These are phyloP conservation scores for Papilio demoleus DNA, from an alignment of 2,888 invertebrate species.

Conservation along the genomic window DNA sequence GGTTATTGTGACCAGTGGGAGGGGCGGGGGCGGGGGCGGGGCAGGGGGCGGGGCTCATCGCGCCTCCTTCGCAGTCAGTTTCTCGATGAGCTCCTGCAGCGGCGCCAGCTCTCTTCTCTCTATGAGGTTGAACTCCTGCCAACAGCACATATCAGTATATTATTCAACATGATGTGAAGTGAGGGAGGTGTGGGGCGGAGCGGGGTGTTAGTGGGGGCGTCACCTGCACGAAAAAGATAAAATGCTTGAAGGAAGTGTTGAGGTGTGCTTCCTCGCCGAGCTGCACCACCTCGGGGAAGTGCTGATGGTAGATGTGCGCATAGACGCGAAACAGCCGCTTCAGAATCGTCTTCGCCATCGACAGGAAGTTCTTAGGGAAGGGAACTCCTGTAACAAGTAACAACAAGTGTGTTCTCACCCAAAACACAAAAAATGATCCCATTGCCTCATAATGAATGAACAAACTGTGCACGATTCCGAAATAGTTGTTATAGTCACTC, in stretches of 20 bases:
- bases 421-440: too few species aligned
- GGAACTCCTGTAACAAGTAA: constrained; percentile 90
- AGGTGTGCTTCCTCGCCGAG: constrained; percentile 99
- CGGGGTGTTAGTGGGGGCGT: not conserved
- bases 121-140: constrained; percentile 97
- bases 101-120: constrained; percentile 98
- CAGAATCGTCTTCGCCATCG: constrained; percentile 98
- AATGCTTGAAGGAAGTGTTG: constrained; percentile 99
- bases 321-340: constrained; percentile 99
- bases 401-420: not conserved
- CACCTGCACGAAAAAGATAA: constrained; percentile 98
- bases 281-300: constrained; percentile 98
- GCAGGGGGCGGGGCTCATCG: constrained; percentile 83
- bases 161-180: not conserved
- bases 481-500: too few species aligned
- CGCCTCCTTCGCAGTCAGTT: constrained; percentile 94
- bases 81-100: constrained; percentile 98
- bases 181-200: too few species aligned
- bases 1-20: not conserved
- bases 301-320: constrained; percentile 99
- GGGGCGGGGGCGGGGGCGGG: constrained; percentile 11
- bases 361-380: constrained; percentile 98
- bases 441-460: too few species aligned
- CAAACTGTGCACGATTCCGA: too few species aligned
- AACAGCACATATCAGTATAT: constrained; percentile 48